Conservation (phyloP, 2,113 vertebrate genomes). For the Hypocryptadius cinnamomeus region DNA sequence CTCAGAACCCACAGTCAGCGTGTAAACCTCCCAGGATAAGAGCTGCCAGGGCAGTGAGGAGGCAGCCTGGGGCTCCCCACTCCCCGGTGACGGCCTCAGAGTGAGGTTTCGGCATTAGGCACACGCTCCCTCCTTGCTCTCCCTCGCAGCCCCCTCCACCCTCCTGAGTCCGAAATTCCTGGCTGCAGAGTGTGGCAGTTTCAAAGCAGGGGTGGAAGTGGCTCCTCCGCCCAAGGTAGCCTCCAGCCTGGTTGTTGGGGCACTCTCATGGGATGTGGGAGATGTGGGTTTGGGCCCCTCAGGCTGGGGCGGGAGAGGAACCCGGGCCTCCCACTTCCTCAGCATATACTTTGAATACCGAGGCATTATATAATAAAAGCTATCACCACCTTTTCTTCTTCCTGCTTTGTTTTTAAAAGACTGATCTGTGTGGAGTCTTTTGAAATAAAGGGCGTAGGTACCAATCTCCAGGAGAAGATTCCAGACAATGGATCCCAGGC, state of each 20-base stretch:
- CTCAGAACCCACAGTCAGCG: accelerated
- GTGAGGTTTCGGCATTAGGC: neutral
- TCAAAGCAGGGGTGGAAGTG: constrained; percentile 36
- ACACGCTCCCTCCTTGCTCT: neutral
- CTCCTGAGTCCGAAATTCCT: neutral
- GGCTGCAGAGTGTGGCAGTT: neutral
- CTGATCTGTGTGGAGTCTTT: constrained; percentile 46
- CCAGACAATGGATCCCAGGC: constrained; percentile 56
- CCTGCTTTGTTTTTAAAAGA: constrained; percentile 59
- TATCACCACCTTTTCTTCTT: constrained; percentile 63
- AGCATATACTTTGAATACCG: constrained; percentile 56
- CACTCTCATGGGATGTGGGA: constrained; percentile 42
- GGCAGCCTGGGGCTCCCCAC: neutral
- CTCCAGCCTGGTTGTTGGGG: constrained; percentile 41
- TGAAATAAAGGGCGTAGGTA: constrained; percentile 65
- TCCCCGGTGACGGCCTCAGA: neutral
- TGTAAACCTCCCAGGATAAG: accelerated
- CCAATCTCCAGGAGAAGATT: constrained; percentile 54
- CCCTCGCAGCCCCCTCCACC: accelerated
- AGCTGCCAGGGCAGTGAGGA: neutral
- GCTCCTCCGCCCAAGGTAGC: constrained; percentile 38
- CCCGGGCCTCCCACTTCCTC: constrained; percentile 50
- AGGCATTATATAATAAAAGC: constrained; percentile 57
- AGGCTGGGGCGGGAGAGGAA: constrained; percentile 46
- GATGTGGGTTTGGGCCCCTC: constrained; percentile 47